A percentile compares a stretch with the other conserved stretches of the same genome.
These are phyloP conservation scores for Zootoca vivipara DNA, from an alignment of 2,113 vertebrate species.

Conservation along the genomic window DNA sequence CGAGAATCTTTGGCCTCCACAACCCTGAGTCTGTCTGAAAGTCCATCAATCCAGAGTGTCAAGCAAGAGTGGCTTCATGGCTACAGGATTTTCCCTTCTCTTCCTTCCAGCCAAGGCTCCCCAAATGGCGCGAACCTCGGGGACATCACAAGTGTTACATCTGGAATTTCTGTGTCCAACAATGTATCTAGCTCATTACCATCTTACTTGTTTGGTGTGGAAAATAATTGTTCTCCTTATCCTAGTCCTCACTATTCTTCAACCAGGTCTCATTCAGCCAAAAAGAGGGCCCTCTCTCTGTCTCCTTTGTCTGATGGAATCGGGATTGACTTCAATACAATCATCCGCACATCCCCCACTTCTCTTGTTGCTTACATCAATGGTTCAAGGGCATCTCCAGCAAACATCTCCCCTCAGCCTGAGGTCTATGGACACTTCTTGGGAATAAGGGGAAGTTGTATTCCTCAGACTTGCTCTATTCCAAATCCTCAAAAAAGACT, in stretches of 20 bases:
- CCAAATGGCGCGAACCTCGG: slow-evolving; percentile 77
- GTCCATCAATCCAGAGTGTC: slow-evolving; percentile 81
- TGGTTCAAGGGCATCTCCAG: slow-evolving; percentile 83
- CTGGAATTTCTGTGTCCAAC: slow-evolving; percentile 77
- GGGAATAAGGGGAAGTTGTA: slow-evolving; percentile 89
- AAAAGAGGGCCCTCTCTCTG: slow-evolving; percentile 86
- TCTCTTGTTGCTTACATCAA: slow-evolving; percentile 95
- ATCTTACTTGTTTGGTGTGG: slow-evolving; percentile 83
- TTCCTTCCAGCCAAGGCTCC: slow-evolving; percentile 72
- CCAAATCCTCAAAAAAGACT: slow-evolving; percentile 67
- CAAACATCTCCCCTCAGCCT: slow-evolving; percentile 82
- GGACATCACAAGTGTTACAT: slow-evolving; percentile 74
- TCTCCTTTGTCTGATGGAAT: slow-evolving; percentile 90
- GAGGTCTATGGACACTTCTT: slow-evolving; percentile 94
- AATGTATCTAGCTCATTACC: slow-evolving; percentile 82
- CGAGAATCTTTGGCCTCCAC: slow-evolving; percentile 86
- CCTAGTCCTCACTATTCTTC: slow-evolving; percentile 79
- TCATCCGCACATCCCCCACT: slow-evolving; percentile 93
- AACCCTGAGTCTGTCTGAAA: slow-evolving; percentile 85
- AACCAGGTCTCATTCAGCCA: slow-evolving; percentile 71
- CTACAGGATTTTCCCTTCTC: slow-evolving; percentile 80
- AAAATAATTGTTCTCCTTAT: slow-evolving; percentile 73
- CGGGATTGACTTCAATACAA: slow-evolving; percentile 91
- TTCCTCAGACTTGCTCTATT: slow-evolving; percentile 76
- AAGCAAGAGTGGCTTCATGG: slow-evolving; percentile 87